Percentiles rank a stretch among this genome's conserved stretches.
Conservation (phyloP, 1,140 invertebrate genomes). For the Hycleus cichorii region DNA sequence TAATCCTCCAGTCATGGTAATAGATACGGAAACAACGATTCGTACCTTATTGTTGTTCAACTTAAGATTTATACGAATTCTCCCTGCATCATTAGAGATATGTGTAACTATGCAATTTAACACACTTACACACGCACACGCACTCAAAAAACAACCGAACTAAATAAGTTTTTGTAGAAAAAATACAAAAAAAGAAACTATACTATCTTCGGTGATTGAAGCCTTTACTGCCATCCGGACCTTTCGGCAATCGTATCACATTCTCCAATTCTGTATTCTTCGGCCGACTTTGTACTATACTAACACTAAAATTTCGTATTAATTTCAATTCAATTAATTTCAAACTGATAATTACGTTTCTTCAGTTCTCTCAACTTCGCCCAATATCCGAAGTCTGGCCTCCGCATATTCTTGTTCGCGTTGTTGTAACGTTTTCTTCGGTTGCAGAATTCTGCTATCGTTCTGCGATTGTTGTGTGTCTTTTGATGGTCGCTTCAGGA, state of each 20-base stretch:
- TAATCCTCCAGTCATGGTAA: too few species aligned
- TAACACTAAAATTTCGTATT: constrained; percentile 24
- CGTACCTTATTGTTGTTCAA: too few species aligned
- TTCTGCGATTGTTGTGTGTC: constrained; percentile 47
- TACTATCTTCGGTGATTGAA: constrained; percentile 52
- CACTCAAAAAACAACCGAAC: too few species aligned
- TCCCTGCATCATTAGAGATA: too few species aligned
- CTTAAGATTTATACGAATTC: too few species aligned
- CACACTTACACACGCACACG: neutral
- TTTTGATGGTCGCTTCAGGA: constrained; percentile 65
- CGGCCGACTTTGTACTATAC: constrained; percentile 32
- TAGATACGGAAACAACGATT: too few species aligned
- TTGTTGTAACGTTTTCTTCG: constrained; percentile 78
- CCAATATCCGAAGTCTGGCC: constrained; percentile 73
- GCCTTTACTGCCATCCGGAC: constrained; percentile 52
- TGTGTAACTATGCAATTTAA: too few species aligned
- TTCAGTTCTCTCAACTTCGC: constrained; percentile 68
- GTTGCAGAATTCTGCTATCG: constrained; percentile 60
- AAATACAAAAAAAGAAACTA: neutral
- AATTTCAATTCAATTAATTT: neutral
- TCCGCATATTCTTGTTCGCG: constrained; percentile 83
- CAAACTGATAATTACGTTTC: constrained; percentile 45
- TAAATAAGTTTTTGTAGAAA: too few species aligned
- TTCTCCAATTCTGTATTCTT: constrained; percentile 27
- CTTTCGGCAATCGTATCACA: constrained; percentile 48